A percentile compares a stretch with the other conserved stretches of the same genome.
Evolutionary conservation across 1,140 invertebrate genomes (phyloP).

Genomic region (Muscidifurax raptorellus): DNA sequence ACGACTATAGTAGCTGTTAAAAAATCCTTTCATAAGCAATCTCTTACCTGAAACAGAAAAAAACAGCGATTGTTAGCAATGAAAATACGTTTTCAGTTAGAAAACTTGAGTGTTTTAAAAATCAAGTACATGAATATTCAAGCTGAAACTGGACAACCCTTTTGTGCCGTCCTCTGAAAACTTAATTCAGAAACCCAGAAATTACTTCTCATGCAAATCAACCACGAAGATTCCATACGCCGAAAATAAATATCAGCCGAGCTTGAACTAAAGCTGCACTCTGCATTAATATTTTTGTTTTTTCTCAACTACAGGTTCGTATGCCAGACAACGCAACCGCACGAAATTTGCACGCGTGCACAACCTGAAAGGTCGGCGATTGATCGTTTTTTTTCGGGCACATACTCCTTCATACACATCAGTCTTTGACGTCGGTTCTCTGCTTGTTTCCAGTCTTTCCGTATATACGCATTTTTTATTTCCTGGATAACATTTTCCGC

Average conservation of each 20-base stretch:
- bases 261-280: neutral
- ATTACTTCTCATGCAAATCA: neutral
- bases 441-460: neutral
- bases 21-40: neutral
- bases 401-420: neutral
- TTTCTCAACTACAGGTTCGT: neutral
- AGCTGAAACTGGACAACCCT: neutral
- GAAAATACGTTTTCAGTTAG: no score
- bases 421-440: neutral
- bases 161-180: neutral
- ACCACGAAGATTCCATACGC: neutral
- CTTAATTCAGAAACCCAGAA: neutral
- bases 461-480: neutral
- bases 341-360: neutral
- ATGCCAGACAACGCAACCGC: neutral
- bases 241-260: neutral
- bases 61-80: neutral
- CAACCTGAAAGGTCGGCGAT: neutral
- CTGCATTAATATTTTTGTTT: neutral
- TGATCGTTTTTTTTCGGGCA: neutral
- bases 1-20: neutral
- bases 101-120: neutral
- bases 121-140: neutral
- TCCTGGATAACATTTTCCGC: neutral
- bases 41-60: constrained; percentile 41